Conservation (phyloP, 1,140 invertebrate species). For the Conopomorpha cramerella region DNA sequence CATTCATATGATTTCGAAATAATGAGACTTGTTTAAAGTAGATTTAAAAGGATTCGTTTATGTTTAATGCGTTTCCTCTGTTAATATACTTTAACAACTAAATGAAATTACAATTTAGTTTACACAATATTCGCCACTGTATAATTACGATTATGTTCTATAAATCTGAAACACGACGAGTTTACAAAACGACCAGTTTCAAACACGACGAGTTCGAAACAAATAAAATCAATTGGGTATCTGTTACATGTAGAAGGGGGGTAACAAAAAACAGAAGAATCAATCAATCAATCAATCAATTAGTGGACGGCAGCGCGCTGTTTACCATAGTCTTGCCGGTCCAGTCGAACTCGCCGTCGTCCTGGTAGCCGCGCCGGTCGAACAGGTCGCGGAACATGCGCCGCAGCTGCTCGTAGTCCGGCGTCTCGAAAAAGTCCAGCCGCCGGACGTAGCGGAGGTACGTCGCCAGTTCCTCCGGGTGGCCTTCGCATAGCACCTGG, state of each 20-base stretch:
- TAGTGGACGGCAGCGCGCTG: too few relatives aligned
- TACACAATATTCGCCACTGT: too few relatives aligned
- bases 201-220: not conserved
- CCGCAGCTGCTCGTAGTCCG: constrained; percentile 97
- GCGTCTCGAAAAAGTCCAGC: constrained; percentile 99
- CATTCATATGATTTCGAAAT: too few relatives aligned
- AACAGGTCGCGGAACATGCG: constrained; percentile 95
- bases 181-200: not conserved
- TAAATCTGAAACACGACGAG: not conserved
- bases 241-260: too few relatives aligned
- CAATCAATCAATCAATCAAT: too few relatives aligned
- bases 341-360: constrained; percentile 98
- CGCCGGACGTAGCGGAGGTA: constrained; percentile 96
- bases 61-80: too few relatives aligned
- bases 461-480: constrained; percentile 96
- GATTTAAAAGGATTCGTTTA: too few relatives aligned
- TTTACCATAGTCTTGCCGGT: constrained; percentile 91
- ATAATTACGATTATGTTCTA: not conserved
- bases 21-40: too few relatives aligned
- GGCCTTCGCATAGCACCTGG: constrained; percentile 91
- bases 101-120: too few relatives aligned
- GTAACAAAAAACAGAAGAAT: too few relatives aligned
- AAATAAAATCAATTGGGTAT: not conserved
- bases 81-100: too few relatives aligned
- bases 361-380: constrained; percentile 88